Base-by-base conservation (phyloP, 2,797 vertebrate species). In the Lepus oiostolus region DNA sequence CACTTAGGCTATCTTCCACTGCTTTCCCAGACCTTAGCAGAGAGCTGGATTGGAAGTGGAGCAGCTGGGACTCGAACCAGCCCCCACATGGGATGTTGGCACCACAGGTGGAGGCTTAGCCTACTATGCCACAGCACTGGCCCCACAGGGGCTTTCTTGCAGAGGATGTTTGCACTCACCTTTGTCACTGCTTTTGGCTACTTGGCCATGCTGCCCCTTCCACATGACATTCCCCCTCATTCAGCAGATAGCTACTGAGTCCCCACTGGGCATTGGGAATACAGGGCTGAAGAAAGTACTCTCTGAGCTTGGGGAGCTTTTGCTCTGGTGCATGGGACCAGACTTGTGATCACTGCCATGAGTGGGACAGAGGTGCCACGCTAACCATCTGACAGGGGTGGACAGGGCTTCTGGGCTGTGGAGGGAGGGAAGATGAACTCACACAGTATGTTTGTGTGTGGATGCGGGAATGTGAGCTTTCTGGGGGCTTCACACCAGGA, bases 391-490 rank as follows among this genome's bases (percentile, higher is more conserved):
- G 9, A 14, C 21, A 42, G 24, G 35, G 6, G 19, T 24, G 10
- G 50, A 8, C 1, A 0, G 42, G 50, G 75, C n/a, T 79, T 75
- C 38, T 3, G n/a, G 42, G 52, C 50, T 75, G 32, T 19, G 16
- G 50, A 42, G 58, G 7, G 28, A 14, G 54, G 42, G 63, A 63
- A 74, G 7, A 21, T 58, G 42, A 35, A 67, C 17, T 58, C 2
- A 2, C 22, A 1, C 42, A 42, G 42, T 42, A 42, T 42, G 42
- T 42, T 42, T 42, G 8, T 42, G 42, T 42, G 42, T 42, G 42
- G 0, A 16, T 0, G 1, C 32, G 65, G 28, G n/a, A 13, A 28
- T 4, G 1, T 13, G 52, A 82, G 38, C 16, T n/a, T n/a, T 87
- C 28, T 2, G n/a, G 62, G 70, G 12, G 50, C 74, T 70, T 85